Conservation (phyloP, 2,797 vertebrate species). For the Sorex maritimensis region DNA sequence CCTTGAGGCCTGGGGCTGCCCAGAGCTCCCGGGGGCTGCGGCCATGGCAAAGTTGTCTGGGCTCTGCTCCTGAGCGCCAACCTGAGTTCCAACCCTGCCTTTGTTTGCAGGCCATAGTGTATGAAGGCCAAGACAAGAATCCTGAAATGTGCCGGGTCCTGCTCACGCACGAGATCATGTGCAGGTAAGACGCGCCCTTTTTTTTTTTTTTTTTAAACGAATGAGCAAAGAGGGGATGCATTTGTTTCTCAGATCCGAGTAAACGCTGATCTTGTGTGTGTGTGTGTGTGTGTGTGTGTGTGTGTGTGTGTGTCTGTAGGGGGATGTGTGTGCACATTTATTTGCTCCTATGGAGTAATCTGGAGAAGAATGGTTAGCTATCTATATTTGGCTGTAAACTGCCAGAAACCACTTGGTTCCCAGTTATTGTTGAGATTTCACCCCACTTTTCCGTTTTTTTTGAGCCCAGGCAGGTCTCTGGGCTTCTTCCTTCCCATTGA, state of each 20-base stretch:
- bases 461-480: conserved; percentile 73
- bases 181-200: conserved; percentile 93
- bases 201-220: conserved; percentile 85
- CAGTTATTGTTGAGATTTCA: conserved; percentile 92
- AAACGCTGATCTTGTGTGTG: conserved; percentile 91
- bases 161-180: conserved; percentile 99
- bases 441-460: conserved; percentile 84
- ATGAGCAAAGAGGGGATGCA: conserved; percentile 93
- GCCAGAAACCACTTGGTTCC: conserved; percentile 91
- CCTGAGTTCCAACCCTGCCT: conserved; percentile 84
- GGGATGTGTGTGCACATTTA: conserved; percentile 72
- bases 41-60: conserved; percentile 32
- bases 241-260: conserved; percentile 92
- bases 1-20: conserved; percentile 50
- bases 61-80: conserved; percentile 77
- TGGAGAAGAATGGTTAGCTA: conserved; percentile 75
- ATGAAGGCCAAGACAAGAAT: conserved; percentile 99
- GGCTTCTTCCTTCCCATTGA: conserved; percentile 67
- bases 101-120: conserved; percentile 95
- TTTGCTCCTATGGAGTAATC: conserved; percentile 85
- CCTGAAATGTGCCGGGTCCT: conserved; percentile 99
- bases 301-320: too few species aligned
- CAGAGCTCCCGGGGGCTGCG: conserved; percentile 62
- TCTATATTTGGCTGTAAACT: conserved; percentile 93
- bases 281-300: neutral